Percentiles rank a stretch among this genome's conserved stretches.
Conservation (phyloP, 2,888 invertebrate species). For the Quadriops clusia region DNA sequence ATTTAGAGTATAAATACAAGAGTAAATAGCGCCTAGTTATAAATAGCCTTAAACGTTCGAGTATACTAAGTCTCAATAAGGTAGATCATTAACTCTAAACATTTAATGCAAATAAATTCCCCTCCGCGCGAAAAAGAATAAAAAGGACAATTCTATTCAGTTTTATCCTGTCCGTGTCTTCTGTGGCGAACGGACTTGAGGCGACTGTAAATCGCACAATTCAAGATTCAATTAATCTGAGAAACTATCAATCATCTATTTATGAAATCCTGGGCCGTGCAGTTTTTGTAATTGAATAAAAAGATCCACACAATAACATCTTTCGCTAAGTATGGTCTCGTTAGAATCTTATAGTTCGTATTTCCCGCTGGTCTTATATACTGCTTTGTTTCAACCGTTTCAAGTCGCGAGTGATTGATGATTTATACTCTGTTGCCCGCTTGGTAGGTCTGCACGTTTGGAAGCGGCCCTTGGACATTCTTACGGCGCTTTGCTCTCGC, state of each 20-base stretch:
- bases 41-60: too few relatives aligned
- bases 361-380: conserved; percentile 36
- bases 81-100: too few relatives aligned
- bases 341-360: conserved; percentile 35
- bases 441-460: conserved; percentile 31
- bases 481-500: too few relatives aligned
- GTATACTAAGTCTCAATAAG: too few relatives aligned
- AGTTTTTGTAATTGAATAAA: conserved; percentile 32
- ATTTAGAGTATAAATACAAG: too few relatives aligned
- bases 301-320: conserved; percentile 29
- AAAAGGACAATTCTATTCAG: too few relatives aligned
- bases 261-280: conserved; percentile 29
- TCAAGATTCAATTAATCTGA: conserved; percentile 17
- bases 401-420: conserved; percentile 37
- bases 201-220: too few relatives aligned
- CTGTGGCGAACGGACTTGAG: too few relatives aligned
- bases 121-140: too few relatives aligned
- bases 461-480: conserved; percentile 25
- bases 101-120: too few relatives aligned
- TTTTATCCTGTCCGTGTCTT: too few relatives aligned
- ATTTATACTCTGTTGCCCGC: conserved; percentile 37
- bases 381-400: conserved; percentile 36
- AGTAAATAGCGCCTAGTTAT: too few relatives aligned
- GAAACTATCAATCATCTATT: conserved; percentile 32
- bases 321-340: conserved; percentile 30